These are phyloP conservation scores for Bubo blakistoni DNA, from an alignment of 2,113 vertebrate genomes.

Conservation along the genomic window DNA sequence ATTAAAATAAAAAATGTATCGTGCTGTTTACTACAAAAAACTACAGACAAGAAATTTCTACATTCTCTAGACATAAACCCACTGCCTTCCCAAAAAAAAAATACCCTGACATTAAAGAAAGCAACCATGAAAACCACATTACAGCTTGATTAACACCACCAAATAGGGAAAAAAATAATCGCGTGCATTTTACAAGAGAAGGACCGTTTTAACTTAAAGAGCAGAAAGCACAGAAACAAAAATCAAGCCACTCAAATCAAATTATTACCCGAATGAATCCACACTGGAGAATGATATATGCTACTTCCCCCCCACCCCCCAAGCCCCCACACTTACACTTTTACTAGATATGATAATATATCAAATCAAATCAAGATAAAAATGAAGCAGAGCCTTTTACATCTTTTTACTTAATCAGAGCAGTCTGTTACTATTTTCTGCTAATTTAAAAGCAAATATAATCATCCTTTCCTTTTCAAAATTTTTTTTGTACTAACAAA, in stretches of 20 bases:
- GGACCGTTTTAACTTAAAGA: background rate
- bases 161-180: background rate
- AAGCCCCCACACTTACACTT: background rate
- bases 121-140: background rate
- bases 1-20: constrained; percentile 33
- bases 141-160: background rate
- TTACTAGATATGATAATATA: background rate
- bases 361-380: background rate
- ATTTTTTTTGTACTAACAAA: background rate
- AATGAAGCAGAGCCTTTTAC: background rate
- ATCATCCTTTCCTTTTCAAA: background rate
- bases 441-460: constrained; percentile 10
- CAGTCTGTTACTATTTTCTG: background rate
- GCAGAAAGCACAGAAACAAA: background rate
- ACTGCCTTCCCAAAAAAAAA: background rate
- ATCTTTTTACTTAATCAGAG: background rate
- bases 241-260: background rate
- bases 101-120: background rate
- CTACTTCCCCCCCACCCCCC: background rate
- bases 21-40: constrained; percentile 27
- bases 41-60: constrained; percentile 26
- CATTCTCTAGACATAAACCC: background rate
- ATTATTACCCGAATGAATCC: background rate
- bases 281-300: background rate
- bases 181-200: background rate